phyloP scores from a whole-genome alignment of 2,797 vertebrate genomes.

The Mallotus villosus region DNA sequence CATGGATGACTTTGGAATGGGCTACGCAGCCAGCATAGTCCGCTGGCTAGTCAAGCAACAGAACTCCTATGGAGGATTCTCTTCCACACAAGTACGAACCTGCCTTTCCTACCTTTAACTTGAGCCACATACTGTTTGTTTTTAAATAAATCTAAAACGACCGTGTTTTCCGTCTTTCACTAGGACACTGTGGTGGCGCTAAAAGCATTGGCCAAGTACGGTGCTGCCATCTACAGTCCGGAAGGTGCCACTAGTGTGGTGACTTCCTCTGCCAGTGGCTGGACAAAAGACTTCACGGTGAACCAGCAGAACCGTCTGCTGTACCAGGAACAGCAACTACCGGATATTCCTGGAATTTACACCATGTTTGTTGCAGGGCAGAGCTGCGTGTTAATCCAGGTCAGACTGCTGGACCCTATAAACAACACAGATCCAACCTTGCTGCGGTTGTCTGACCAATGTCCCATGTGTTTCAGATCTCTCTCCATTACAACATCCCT shows the following conservation, averaged over 20 bases:
- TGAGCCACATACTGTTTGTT: background rate
- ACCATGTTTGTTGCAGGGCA: constrained; percentile 66
- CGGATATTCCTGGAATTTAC: constrained; percentile 69
- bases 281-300: constrained; percentile 66
- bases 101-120: background rate
- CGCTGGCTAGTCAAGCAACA: constrained; percentile 79
- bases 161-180: constrained; percentile 5
- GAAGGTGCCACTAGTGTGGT: constrained; percentile 71
- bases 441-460: background rate
- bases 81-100: constrained; percentile 84
- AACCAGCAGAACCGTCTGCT: constrained; percentile 79
- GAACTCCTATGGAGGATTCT: constrained; percentile 83
- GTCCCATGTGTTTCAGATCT: constrained; percentile 58
- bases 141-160: background rate
- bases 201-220: constrained; percentile 84
- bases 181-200: constrained; percentile 89
- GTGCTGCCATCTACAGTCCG: constrained; percentile 68
- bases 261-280: constrained; percentile 66
- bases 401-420: constrained; percentile 38
- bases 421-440: background rate
- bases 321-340: constrained; percentile 76
- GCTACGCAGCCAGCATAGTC: constrained; percentile 67
- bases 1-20: constrained; percentile 60
- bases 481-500: constrained; percentile 72
- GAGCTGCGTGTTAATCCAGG: constrained; percentile 82